Evolutionary conservation across 92 coral and sea anemone genomes (phyloP).

Genomic region (Blastomussa wellsi): DNA sequence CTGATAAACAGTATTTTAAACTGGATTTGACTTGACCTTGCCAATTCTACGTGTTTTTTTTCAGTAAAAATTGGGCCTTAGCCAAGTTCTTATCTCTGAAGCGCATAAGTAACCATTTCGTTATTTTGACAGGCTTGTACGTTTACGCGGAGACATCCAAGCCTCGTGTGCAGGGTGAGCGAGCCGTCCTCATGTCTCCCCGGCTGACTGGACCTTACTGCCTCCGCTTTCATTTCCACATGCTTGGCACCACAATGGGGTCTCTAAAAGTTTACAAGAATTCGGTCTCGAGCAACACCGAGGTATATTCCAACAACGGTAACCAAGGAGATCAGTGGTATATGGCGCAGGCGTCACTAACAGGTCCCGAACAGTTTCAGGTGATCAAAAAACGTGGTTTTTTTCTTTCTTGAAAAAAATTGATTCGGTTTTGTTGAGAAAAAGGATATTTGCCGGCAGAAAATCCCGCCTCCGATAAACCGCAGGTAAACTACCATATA

Average conservation of each 20-base stretch:
- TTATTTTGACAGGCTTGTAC: conserved; percentile 26
- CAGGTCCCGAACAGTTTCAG: conserved; percentile 32
- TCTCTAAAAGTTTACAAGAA: conserved; percentile 31
- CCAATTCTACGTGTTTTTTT: too few relatives aligned
- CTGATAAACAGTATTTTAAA: too few relatives aligned
- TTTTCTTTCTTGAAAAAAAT: too few relatives aligned
- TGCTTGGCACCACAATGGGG: conserved; percentile 32
- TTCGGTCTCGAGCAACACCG: not conserved
- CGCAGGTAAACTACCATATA: too few relatives aligned
- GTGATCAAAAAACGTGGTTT: conserved; percentile 1
- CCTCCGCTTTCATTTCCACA: conserved; percentile 30
- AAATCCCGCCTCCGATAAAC: too few relatives aligned
- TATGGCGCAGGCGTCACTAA: conserved; percentile 9
- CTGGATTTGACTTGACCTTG: too few relatives aligned
- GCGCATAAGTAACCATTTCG: not conserved
- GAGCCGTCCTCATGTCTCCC: conserved; percentile 29
- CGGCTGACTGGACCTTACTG: conserved; percentile 33
- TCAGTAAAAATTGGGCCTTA: too few relatives aligned
- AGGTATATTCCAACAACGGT: conserved; percentile 27
- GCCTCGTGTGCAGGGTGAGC: conserved; percentile 15
- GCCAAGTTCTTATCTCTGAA: too few relatives aligned
- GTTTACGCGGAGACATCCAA: conserved; percentile 33
- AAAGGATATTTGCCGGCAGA: too few relatives aligned
- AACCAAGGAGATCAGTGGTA: conserved; percentile 42
- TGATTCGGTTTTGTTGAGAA: not conserved